Evolutionary conservation across 2,797 vertebrate species (phyloP).

Genomic region (Dallia pectoralis): DNA sequence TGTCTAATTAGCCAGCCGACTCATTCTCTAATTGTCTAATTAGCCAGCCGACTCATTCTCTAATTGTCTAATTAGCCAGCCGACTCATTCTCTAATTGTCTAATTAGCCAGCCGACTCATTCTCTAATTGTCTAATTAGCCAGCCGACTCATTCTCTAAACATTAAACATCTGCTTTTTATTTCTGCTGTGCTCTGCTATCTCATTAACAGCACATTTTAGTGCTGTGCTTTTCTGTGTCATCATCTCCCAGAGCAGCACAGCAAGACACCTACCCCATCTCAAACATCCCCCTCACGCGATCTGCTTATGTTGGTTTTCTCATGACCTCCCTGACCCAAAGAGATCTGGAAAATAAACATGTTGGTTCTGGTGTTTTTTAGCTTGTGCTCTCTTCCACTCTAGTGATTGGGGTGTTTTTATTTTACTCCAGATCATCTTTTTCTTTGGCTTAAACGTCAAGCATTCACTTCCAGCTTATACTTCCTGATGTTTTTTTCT

Average conservation of each 20-base stretch:
- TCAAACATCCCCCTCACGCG: constrained; percentile 37
- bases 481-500: constrained; percentile 47
- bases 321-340: constrained; percentile 62
- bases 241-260: constrained; percentile 13
- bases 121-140: background rate
- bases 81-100: background rate
- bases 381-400: constrained; percentile 54
- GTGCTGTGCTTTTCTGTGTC: constrained; percentile 5
- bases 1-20: background rate
- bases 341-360: constrained; percentile 57
- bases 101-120: background rate
- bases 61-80: background rate
- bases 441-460: background rate
- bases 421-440: constrained; percentile 22
- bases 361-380: constrained; percentile 47
- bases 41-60: too few relatives aligned
- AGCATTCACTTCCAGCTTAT: constrained; percentile 38
- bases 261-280: constrained; percentile 34
- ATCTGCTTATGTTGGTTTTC: constrained; percentile 69
- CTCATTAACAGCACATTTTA: background rate
- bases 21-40: too few relatives aligned
- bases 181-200: background rate
- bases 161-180: background rate
- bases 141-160: background rate
- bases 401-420: constrained; percentile 42